Evolutionary conservation across 2,113 vertebrate genomes (phyloP).

Genomic region (Rhinolophus sinicus): DNA sequence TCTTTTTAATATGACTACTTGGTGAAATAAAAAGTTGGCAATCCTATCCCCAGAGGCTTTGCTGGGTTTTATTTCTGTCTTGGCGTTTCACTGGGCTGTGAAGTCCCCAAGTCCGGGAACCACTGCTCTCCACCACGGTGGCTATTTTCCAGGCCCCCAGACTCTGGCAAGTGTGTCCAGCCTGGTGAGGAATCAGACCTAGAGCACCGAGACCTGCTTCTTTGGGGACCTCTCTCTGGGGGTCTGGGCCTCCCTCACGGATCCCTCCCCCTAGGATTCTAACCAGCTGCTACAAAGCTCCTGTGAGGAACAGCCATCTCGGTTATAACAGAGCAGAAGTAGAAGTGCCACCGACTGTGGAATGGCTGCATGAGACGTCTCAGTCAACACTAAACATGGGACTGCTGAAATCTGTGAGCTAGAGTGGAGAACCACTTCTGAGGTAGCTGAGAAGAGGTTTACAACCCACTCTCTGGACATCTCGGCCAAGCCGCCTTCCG

Average conservation of each 20-base stretch:
- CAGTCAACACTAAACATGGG: fast-evolving
- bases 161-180: not conserved
- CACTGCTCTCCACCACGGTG: not conserved
- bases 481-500: not conserved
- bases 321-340: not conserved
- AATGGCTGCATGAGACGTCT: too few relatives aligned
- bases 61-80: not conserved
- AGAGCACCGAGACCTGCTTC: not conserved
- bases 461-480: not conserved
- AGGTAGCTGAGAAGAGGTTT: not conserved
- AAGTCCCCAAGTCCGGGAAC: not conserved
- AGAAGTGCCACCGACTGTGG: not conserved
- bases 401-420: not conserved
- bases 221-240: not conserved
- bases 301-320: not conserved
- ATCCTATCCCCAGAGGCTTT: not conserved
- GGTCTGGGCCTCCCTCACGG: not conserved
- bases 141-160: not conserved
- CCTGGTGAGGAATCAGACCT: not conserved
- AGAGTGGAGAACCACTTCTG: not conserved
- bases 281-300: not conserved
- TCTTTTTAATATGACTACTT: not conserved
- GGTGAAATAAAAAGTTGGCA: not conserved
- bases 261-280: not conserved
- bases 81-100: not conserved